Evolutionary conservation across 1,140 invertebrate species (phyloP).

Genomic region (Danaus melanippus): DNA sequence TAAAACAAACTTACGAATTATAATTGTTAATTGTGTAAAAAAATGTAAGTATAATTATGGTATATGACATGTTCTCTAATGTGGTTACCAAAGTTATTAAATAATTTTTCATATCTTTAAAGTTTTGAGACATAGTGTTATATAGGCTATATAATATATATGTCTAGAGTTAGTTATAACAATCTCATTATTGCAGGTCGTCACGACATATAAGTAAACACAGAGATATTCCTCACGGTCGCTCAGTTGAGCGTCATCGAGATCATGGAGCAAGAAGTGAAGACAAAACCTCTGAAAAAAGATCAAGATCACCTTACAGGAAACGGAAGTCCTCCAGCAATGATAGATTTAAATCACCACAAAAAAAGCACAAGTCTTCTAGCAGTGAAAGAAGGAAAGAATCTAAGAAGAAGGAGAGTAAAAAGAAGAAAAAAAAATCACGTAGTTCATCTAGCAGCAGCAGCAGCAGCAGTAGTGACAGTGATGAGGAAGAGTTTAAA

Average conservation of each 20-base stretch:
- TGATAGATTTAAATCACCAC: conserved; percentile 14
- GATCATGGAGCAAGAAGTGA: conserved; percentile 16
- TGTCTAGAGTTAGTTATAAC: neutral
- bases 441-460: conserved; percentile 27
- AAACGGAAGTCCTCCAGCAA: neutral
- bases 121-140: too few relatives aligned
- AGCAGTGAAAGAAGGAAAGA: conserved; percentile 40
- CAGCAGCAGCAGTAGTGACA: conserved; percentile 40
- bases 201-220: conserved; percentile 22
- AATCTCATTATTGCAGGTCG: conserved; percentile 19
- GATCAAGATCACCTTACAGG: conserved; percentile 14
- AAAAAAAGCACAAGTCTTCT: conserved; percentile 33
- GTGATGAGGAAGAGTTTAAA: conserved; percentile 76
- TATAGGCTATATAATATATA: too few relatives aligned
- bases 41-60: too few relatives aligned
- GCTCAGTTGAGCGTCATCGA: conserved; percentile 27
- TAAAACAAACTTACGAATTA: too few relatives aligned
- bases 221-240: conserved; percentile 18
- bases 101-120: too few relatives aligned
- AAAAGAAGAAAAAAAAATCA: conserved; percentile 47
- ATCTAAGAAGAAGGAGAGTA: conserved; percentile 46
- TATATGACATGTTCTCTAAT: too few relatives aligned
- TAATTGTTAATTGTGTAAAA: too few relatives aligned
- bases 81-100: too few relatives aligned
- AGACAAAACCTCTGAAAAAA: conserved; percentile 13